A percentile compares a stretch with the other conserved stretches of the same genome.
phyloP scores from a whole-genome alignment of 2,113 vertebrate genomes.

The Chlorocebus sabaeus region DNA sequence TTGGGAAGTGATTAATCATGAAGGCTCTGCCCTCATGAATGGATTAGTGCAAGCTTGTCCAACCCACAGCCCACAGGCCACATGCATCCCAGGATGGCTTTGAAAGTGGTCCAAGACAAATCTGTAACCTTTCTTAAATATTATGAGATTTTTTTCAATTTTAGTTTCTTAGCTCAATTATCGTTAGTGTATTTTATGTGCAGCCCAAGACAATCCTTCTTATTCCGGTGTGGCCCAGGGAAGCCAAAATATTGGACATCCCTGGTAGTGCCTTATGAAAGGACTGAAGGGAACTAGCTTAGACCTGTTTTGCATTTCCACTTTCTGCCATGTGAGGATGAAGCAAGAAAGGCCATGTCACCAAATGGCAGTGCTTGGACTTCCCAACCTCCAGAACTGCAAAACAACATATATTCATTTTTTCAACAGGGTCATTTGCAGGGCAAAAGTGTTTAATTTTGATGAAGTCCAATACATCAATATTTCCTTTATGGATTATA shows the following conservation, averaged over 20 bases:
- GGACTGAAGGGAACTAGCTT: neutral
- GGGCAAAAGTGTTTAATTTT: neutral
- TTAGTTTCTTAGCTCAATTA: too few species aligned
- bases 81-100: too few species aligned
- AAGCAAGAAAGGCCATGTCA: neutral
- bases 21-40: neutral
- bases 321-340: neutral
- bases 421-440: neutral
- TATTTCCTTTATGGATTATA: neutral
- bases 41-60: too few species aligned
- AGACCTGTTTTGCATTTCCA: neutral
- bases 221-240: too few species aligned
- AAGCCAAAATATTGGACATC: too few species aligned
- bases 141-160: too few species aligned
- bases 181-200: too few species aligned
- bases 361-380: fast-evolving
- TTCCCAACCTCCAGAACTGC: neutral
- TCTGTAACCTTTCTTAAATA: too few species aligned
- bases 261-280: neutral
- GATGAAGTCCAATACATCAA: neutral
- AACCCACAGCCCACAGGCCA: too few species aligned
- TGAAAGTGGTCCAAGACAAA: too few species aligned
- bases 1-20: neutral
- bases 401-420: neutral
- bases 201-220: too few species aligned